Percentiles rank a stretch among this genome's conserved stretches.
Conservation (phyloP, 2,888 invertebrate species). For the Thecocarcelia acutangulata region DNA sequence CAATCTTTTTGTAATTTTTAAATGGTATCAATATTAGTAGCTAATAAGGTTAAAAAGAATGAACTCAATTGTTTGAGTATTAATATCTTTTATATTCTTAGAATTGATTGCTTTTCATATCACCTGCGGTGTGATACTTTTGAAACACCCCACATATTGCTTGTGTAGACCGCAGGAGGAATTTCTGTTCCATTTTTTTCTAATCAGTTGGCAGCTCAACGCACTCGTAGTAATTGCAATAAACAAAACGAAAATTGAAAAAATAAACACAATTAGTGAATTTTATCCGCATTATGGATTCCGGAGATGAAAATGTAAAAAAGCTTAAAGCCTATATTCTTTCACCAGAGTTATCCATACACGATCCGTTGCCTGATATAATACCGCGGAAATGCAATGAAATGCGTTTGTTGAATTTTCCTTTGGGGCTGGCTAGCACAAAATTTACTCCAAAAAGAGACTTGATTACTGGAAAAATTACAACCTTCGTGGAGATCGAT, state of each 20-base stretch:
- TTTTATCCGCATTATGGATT: slow-evolving; percentile 5
- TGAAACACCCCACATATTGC: too few relatives aligned
- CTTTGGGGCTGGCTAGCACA: slow-evolving; percentile 77
- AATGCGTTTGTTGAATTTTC: slow-evolving; percentile 76
- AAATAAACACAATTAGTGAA: slow-evolving; percentile 5
- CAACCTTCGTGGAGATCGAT: slow-evolving; percentile 85
- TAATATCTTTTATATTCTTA: too few relatives aligned
- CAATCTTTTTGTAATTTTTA: too few relatives aligned
- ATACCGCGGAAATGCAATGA: slow-evolving; percentile 76
- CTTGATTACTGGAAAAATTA: slow-evolving; percentile 88
- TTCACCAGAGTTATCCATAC: slow-evolving; percentile 78
- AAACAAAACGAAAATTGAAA: not conserved
- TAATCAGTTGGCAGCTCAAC: too few relatives aligned
- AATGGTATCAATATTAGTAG: too few relatives aligned
- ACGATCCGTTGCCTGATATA: slow-evolving; percentile 78
- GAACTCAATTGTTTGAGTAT: too few relatives aligned
- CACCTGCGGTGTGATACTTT: too few relatives aligned
- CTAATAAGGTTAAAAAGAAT: too few relatives aligned
- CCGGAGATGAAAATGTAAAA: slow-evolving; percentile 61
- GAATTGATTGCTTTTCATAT: too few relatives aligned
- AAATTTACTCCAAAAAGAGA: slow-evolving; percentile 83
- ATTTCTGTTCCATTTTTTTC: too few relatives aligned
- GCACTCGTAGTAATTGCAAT: not conserved
- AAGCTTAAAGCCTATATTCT: slow-evolving; percentile 78
- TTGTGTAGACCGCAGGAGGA: too few relatives aligned